Evolutionary conservation across 2,797 vertebrate genomes (phyloP).

Genomic region (Anguilla anguilla): DNA sequence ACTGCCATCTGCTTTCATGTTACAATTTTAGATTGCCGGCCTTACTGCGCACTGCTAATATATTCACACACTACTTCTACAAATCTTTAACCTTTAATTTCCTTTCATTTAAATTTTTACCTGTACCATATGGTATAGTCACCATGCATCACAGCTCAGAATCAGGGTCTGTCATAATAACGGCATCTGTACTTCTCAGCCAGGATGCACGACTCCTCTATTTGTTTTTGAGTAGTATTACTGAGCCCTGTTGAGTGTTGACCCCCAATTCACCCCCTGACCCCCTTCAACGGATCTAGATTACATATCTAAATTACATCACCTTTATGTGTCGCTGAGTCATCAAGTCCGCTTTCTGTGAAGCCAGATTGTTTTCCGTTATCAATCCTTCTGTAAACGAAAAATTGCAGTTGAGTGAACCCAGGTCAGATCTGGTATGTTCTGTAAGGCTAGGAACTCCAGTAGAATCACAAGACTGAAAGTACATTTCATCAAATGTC

Average conservation of each 20-base stretch:
- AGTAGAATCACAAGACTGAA: neutral
- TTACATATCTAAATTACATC: constrained; percentile 41
- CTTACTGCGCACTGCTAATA: neutral
- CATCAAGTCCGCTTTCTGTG: constrained; percentile 40
- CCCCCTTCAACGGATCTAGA: constrained; percentile 25
- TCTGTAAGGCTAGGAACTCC: constrained; percentile 6
- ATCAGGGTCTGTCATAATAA: constrained; percentile 52
- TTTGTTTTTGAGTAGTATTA: constrained; percentile 63
- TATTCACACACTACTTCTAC: neutral
- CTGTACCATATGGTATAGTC: constrained; percentile 55
- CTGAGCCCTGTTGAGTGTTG: constrained; percentile 5
- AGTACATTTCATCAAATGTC: neutral
- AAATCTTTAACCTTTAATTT: constrained; percentile 69
- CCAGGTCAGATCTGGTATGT: constrained; percentile 25
- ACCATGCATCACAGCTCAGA: constrained; percentile 55
- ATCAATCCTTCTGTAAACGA: constrained; percentile 41
- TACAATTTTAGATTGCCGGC: constrained; percentile 17
- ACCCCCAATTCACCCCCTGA: neutral
- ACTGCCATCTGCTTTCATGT: constrained; percentile 18
- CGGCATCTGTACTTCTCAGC: constrained; percentile 57
- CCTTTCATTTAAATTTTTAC: constrained; percentile 53
- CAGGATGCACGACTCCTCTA: constrained; percentile 60
- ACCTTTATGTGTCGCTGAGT: constrained; percentile 54
- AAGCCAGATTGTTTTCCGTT: constrained; percentile 35
- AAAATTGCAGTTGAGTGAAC: constrained; percentile 42